Evolutionary conservation across 2,888 invertebrate species (phyloP), one percentile per base, ranked within the genome.

Genomic region (Diarsia mendica): DNA sequence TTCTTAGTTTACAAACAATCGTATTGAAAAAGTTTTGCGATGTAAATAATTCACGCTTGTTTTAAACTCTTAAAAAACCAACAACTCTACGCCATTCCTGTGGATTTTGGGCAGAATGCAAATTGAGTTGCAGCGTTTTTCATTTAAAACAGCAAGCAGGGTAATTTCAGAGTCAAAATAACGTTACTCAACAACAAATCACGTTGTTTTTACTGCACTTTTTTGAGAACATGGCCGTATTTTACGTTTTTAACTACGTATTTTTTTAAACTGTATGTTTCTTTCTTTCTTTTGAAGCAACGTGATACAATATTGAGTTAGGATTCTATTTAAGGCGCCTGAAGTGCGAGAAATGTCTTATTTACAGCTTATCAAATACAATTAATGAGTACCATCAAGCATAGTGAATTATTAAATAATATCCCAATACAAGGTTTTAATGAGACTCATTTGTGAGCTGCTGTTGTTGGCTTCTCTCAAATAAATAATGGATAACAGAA

Each of bases 121-220:
- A 73, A 79, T 77, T 49, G 15, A 20, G 51, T 63, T 73, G 58
- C 75, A 28, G 61, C 23, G 18, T 61, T 61, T 78, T 83, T 72
- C 60, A 64, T 83, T 67, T 58, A 55, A 71, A 83, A 46, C 9
- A 28, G 67, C 49, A 71, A 61, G 15, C 58, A 28, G 49, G 18
- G 61, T 82, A 70, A 82, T 77, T 77, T 60, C 55, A 15, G 61
- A 55, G 68, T 66, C 53, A 66, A 49, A 82, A 77, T 55, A 77
- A 68, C 53, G 49, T 61, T 46, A 44, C 79, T 20, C 39, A 53
- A 44, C 58, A 33, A 53, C 65, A 66, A 77, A 69, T 66, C 60
- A 69, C 53, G 60, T 79, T 55, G 20, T 55, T 61, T 60, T 46
- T 44, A 60, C n/a, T 60, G 20, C 58, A 2, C 20, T 49, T 68